Evolutionary conservation across 2,113 vertebrate genomes (phyloP).

Genomic region (Mohoua ochrocephala): DNA sequence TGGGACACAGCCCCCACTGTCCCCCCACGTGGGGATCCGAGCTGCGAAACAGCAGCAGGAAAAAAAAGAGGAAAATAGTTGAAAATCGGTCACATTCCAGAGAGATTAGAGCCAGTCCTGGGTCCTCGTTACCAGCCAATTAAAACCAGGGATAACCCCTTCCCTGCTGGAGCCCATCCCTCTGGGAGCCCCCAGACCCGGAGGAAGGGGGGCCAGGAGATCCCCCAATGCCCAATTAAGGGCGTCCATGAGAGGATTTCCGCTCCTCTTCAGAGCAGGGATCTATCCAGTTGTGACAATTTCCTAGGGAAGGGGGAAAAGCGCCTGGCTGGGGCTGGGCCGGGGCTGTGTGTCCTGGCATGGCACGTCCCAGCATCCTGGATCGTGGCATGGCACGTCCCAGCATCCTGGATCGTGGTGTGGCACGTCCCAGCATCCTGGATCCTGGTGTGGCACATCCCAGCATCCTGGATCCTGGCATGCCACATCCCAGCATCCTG

Average conservation of each 20-base stretch:
- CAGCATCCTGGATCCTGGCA: too few relatives aligned
- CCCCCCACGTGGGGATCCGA: not conserved
- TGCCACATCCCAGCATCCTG: too few relatives aligned
- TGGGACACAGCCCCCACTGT: not conserved
- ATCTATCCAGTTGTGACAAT: rapidly evolving
- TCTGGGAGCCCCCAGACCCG: not conserved
- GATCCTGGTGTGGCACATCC: too few relatives aligned
- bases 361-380: rapidly evolving
- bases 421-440: too few relatives aligned
- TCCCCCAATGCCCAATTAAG: not conserved
- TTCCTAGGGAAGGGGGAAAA: not conserved
- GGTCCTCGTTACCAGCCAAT: conserved; percentile 51
- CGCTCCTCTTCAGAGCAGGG: not conserved
- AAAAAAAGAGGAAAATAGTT: not conserved
- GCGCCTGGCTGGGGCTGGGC: not conserved
- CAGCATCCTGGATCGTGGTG: too few relatives aligned
- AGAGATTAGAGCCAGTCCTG: conserved; percentile 72
- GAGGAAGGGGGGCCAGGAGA: not conserved
- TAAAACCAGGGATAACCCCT: conserved; percentile 57
- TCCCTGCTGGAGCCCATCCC: conserved; percentile 29
- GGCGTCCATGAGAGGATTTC: not conserved
- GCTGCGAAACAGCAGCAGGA: not conserved
- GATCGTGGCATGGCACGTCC: not conserved
- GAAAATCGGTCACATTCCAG: conserved; percentile 77
- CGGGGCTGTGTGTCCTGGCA: rapidly evolving